Conservation (phyloP, 2,113 vertebrate species). For the Phylloscopus trochiloides region DNA sequence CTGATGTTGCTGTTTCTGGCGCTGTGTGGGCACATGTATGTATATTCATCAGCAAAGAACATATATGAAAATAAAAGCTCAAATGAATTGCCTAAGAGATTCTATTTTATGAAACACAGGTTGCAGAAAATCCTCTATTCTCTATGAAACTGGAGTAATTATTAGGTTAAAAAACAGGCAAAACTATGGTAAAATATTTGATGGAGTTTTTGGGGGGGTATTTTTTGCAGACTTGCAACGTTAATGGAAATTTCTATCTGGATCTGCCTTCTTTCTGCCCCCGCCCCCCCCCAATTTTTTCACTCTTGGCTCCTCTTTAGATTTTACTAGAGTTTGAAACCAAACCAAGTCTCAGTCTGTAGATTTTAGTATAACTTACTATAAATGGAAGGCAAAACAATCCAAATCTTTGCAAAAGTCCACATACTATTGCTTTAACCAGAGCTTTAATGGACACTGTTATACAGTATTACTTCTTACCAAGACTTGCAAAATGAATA, state of each 20-base stretch:
- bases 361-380: background rate
- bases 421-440: background rate
- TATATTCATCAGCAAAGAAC: background rate
- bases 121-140: background rate
- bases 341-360: background rate
- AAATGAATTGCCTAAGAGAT: background rate
- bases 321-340: background rate
- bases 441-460: background rate
- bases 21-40: rapidly evolving
- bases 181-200: background rate
- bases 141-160: background rate
- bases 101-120: background rate
- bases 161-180: background rate
- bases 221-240: background rate
- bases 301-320: background rate
- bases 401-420: background rate
- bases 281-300: background rate
- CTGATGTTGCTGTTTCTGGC: background rate
- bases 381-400: background rate
- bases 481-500: background rate
- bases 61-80: background rate
- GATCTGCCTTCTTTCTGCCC: background rate
- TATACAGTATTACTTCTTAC: background rate
- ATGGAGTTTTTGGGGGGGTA: background rate
- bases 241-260: background rate